Conservation (phyloP, 2,113 vertebrate genomes). For the Tichodroma muraria region DNA sequence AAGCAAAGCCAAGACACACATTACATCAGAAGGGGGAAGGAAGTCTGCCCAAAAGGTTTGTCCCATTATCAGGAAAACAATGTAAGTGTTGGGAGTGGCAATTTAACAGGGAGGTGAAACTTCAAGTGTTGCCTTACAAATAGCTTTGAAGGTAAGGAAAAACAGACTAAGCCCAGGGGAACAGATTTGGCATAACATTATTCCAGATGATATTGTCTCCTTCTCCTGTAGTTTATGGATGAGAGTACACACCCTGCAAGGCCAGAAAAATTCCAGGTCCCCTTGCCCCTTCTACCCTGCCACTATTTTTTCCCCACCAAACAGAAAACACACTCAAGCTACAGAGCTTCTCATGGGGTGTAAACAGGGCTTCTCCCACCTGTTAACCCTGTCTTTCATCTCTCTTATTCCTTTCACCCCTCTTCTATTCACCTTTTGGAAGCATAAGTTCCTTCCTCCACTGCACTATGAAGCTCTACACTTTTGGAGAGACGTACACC, state of each 20-base stretch:
- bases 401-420: not conserved
- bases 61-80: not conserved
- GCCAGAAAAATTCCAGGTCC: not conserved
- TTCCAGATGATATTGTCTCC: not conserved
- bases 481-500: not conserved
- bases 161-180: not conserved
- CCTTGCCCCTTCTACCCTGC: not conserved
- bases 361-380: not conserved
- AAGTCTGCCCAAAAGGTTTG: not conserved
- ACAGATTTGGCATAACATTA: not conserved
- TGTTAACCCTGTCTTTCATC: not conserved
- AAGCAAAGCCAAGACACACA: not conserved
- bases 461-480: not conserved
- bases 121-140: not conserved
- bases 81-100: not conserved
- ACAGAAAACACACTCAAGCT: not conserved
- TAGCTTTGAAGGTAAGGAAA: not conserved
- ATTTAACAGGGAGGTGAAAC: not conserved
- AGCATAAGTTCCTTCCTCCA: not conserved
- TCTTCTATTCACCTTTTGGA: not conserved
- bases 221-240: not conserved
- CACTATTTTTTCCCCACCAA: not conserved
- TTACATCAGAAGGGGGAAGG: not conserved
- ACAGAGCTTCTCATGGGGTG: not conserved
- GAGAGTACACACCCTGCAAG: not conserved